Conservation (phyloP, 2,888 invertebrate species). For the Baccha elongata region DNA sequence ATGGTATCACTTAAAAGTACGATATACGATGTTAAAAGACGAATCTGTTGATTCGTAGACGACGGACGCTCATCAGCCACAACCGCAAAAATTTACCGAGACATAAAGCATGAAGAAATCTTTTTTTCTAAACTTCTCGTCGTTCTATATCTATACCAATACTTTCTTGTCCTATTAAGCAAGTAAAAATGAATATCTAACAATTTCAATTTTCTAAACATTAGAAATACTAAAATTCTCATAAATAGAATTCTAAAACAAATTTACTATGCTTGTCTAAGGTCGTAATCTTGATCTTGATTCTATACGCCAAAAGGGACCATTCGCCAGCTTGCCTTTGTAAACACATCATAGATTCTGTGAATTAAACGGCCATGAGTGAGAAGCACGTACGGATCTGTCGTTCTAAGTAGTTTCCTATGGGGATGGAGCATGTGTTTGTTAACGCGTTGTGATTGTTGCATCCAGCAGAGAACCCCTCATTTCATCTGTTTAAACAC, state of each 20-base stretch:
- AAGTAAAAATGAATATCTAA: too few species aligned
- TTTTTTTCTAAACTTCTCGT: too few species aligned
- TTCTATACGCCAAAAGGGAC: slow-evolving; percentile 42
- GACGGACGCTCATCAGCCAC: too few species aligned
- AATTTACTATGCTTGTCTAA: slow-evolving; percentile 40
- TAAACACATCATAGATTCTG: slow-evolving; percentile 59
- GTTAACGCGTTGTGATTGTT: slow-evolving; percentile 66
- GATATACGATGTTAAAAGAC: too few species aligned
- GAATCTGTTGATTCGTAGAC: too few species aligned
- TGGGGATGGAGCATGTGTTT: slow-evolving; percentile 59
- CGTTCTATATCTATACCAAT: too few species aligned
- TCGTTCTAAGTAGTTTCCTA: slow-evolving; percentile 66
- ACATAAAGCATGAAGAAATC: too few species aligned
- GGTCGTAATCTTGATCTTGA: slow-evolving; percentile 68
- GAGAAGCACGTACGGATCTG: slow-evolving; percentile 68
- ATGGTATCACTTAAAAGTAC: too few species aligned
- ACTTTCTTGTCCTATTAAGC: too few species aligned
- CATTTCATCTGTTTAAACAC: slow-evolving; percentile 54
- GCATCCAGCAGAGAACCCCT: slow-evolving; percentile 42
- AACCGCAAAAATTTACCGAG: too few species aligned
- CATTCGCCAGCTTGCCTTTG: slow-evolving; percentile 47
- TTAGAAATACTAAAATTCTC: slow-evolving; percentile 23
- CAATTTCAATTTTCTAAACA: too few species aligned
- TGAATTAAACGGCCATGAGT: slow-evolving; percentile 69
- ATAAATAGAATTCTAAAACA: slow-evolving; percentile 20